Evolutionary conservation across 2,113 vertebrate species (phyloP), one percentile per base, ranked within the genome.

Genomic region (Chaetodon trifascialis): DNA sequence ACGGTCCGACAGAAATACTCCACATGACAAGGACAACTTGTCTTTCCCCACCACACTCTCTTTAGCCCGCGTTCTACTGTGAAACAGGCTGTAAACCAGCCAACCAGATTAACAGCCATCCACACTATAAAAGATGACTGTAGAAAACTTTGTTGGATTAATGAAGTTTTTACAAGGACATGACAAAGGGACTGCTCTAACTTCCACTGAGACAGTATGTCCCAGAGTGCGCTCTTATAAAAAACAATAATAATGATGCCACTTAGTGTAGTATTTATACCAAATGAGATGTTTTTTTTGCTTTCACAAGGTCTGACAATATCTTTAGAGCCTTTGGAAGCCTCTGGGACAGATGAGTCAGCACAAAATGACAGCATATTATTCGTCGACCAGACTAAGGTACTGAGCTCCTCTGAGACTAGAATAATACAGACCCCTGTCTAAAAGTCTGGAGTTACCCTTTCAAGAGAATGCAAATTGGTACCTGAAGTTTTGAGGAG

Each of bases 391-490:
- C 82, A 84, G 52, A 82, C 70, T 30, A 71, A 87, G 36, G 56
- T 34, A 44, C 46, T 23, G 51, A 63, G 47, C 17, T 66, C 74
- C 84, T 88, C 74, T 16, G 85, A 89, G 84, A 85, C 77, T 17
- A 71, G 79, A 85, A 88, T 78, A 84, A 89, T 40, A 73, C 66
- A 85, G 80, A 82, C 64, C 71, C 54, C n/a, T 79, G 72, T 90
- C 85, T 87, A 59, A 91, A 91, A 87, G 85, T 90, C 88, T 89
- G 59, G 46, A 74, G 82, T 56, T 75, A 51, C 63, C 47, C 65
- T 88, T 93, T 92, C 79, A 92, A 91, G 83, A 76, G 49, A 63
- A 91, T 78, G 76, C 83, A 90, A 91, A 92, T 88, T 66, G 44
- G 56, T 86, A 81, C 71, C 62, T 89, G 70, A 90, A 85, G 76